A percentile compares a stretch with the other conserved stretches of the same genome.
These are phyloP conservation scores for Premnoplex brunnescens DNA, from an alignment of 2,797 vertebrate genomes.

Conservation along the genomic window DNA sequence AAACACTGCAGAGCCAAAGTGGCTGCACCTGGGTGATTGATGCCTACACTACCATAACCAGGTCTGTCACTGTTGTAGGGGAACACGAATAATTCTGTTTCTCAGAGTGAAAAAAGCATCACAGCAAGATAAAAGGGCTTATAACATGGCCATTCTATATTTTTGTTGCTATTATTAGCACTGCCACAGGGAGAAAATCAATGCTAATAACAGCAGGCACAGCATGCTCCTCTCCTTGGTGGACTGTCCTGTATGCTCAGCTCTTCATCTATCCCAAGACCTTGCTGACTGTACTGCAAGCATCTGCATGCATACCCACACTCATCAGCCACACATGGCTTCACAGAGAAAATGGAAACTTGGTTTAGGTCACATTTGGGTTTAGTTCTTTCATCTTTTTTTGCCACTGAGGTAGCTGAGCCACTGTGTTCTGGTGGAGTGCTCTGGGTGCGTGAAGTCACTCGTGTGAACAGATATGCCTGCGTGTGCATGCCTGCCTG, in stretches of 20 bases:
- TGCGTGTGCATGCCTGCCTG: neutral
- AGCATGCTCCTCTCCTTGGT: neutral
- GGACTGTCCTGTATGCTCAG: neutral
- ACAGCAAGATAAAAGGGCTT: neutral
- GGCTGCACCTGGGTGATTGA: neutral
- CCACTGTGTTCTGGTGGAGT: neutral
- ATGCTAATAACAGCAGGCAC: neutral
- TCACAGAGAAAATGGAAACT: neutral
- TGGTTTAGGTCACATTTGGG: neutral
- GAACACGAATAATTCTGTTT: rapidly evolving
- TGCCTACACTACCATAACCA: neutral
- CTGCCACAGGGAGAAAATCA: neutral
- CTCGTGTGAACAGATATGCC: rapidly evolving
- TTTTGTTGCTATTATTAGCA: neutral
- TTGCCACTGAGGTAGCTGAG: neutral
- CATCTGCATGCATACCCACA: too few species aligned
- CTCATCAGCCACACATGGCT: rapidly evolving
- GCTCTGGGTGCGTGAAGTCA: neutral
- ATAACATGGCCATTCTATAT: neutral
- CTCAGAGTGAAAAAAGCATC: neutral
- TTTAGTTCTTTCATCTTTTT: neutral
- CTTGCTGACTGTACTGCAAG: neutral
- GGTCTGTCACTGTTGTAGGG: rapidly evolving
- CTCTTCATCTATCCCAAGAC: rapidly evolving
- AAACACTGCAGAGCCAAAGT: neutral